These are phyloP conservation scores for Schizothorax lantsangensis DNA, from an alignment of 2,797 vertebrate genomes.

Conservation along the genomic window DNA sequence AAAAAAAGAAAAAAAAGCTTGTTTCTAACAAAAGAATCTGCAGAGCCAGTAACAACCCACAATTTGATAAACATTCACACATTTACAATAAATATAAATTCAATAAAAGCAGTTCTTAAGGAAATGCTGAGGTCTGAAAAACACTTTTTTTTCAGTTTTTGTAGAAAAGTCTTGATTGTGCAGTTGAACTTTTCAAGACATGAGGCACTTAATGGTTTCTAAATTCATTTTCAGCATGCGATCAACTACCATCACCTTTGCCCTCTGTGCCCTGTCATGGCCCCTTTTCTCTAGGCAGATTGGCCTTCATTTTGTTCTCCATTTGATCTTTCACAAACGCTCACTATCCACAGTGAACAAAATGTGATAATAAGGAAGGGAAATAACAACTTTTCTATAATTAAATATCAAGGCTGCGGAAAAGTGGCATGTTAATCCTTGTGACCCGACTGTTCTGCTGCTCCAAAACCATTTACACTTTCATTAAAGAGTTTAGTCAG, in stretches of 20 bases:
- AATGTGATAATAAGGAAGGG: constrained; percentile 68
- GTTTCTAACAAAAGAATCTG: no score
- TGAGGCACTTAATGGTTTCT: background rate
- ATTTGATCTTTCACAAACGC: constrained; percentile 62
- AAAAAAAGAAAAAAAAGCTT: no score
- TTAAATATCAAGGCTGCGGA: constrained; percentile 80
- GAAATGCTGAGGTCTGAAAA: no score
- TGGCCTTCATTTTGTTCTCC: constrained; percentile 25
- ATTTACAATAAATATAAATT: no score
- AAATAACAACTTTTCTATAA: constrained; percentile 79
- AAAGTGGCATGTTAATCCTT: constrained; percentile 76
- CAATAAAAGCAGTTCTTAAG: no score
- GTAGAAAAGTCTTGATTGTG: background rate
- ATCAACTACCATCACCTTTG: background rate
- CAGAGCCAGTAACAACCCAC: no score
- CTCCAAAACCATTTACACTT: constrained; percentile 82
- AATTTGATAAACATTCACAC: no score
- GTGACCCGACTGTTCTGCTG: constrained; percentile 74
- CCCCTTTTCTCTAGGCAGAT: background rate
- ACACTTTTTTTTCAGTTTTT: no score
- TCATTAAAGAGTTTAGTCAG: constrained; percentile 83
- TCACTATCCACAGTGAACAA: constrained; percentile 66
- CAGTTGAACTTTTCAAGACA: background rate
- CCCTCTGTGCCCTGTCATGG: background rate
- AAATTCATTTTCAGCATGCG: background rate